A percentile compares a stretch with the other conserved stretches of the same genome.
Conservation (phyloP, 1,140 invertebrate species). For the Tribolium castaneum region DNA sequence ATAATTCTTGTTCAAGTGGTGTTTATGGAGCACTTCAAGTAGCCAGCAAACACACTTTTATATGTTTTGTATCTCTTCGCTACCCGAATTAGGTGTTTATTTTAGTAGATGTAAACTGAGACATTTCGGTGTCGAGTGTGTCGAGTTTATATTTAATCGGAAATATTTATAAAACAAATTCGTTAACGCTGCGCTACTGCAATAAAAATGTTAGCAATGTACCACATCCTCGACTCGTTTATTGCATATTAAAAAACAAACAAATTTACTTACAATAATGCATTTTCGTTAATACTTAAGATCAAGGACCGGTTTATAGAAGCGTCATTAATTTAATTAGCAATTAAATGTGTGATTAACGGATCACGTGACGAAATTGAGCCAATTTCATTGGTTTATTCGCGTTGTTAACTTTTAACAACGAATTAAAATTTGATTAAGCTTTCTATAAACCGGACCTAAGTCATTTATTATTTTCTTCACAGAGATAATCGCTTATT, state of each 20-base stretch:
- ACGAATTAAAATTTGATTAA: no score
- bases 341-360: no score
- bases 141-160: not conserved
- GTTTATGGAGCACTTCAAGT: constrained; percentile 14
- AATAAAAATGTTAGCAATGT: not conserved
- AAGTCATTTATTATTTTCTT: not conserved
- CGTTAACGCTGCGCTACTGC: not conserved
- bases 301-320: no score
- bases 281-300: no score
- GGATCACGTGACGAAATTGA: no score
- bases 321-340: no score
- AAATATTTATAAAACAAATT: not conserved
- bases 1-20: not conserved
- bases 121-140: not conserved
- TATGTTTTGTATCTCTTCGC: constrained; percentile 30
- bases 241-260: not conserved
- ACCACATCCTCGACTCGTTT: no score
- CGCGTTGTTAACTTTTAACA: no score
- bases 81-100: constrained; percentile 33
- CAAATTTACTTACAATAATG: not conserved
- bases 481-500: not conserved
- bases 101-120: constrained; percentile 27
- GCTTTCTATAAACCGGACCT: no score
- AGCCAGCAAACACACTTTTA: not conserved
- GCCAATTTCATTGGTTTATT: no score